Evolutionary conservation across 2,888 invertebrate genomes (phyloP).

Genomic region (Lochmaea crataegi): DNA sequence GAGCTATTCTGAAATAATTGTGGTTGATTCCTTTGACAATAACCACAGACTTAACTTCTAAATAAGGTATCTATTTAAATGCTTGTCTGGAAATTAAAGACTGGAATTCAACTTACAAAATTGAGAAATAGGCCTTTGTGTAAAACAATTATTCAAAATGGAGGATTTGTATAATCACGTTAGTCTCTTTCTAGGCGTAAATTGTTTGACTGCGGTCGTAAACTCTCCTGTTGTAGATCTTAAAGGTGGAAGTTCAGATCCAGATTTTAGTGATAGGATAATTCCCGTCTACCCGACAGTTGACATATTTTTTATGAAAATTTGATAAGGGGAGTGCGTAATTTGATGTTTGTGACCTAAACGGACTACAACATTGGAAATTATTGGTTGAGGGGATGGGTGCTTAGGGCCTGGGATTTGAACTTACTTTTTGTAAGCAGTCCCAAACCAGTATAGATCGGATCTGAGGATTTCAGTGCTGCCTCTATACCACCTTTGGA

Average conservation of each 20-base stretch:
- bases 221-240: background rate
- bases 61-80: background rate
- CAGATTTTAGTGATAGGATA: too few relatives aligned
- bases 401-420: too few relatives aligned
- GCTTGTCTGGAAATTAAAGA: background rate
- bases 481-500: too few relatives aligned
- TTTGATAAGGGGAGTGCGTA: too few relatives aligned
- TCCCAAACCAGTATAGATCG: too few relatives aligned
- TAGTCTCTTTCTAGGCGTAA: slow-evolving; percentile 1
- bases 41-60: background rate
- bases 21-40: slow-evolving; percentile 9
- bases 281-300: too few relatives aligned
- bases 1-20: slow-evolving; percentile 18
- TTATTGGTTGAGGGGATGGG: too few relatives aligned
- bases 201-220: background rate
- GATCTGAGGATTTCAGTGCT: too few relatives aligned
- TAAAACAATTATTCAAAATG: background rate
- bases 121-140: background rate
- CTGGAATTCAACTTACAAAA: background rate
- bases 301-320: too few relatives aligned
- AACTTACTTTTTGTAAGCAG: too few relatives aligned
- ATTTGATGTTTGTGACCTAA: too few relatives aligned
- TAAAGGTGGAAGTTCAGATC: background rate
- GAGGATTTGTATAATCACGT: background rate
- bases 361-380: too few relatives aligned